Conservation (phyloP, 1,140 invertebrate genomes). For the Eumaeus atala region DNA sequence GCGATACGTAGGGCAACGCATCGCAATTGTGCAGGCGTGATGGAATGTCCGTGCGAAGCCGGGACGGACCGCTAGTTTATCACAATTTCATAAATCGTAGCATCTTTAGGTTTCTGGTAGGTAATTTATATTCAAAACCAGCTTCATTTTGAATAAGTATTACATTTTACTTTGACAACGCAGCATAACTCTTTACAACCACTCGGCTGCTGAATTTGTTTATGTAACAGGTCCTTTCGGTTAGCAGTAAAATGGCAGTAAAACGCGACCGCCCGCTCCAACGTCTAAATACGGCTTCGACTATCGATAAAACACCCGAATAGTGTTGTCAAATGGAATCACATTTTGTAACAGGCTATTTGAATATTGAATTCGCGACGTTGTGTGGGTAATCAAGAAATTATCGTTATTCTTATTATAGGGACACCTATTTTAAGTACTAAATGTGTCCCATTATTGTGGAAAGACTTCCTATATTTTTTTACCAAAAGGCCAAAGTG, state of each 20-base stretch:
- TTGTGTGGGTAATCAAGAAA: neutral
- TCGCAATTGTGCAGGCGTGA: too few species aligned
- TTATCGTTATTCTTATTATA: neutral
- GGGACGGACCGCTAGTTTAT: too few species aligned
- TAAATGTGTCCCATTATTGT: too few species aligned
- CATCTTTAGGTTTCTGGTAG: too few species aligned
- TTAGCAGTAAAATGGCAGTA: constrained; percentile 43
- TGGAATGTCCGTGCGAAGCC: too few species aligned
- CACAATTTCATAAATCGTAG: too few species aligned
- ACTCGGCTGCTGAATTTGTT: neutral
- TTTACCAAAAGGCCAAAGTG: too few species aligned
- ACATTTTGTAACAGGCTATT: constrained; percentile 12
- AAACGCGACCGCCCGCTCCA: constrained; percentile 19
- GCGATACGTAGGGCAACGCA: too few species aligned
- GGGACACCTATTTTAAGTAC: too few species aligned
- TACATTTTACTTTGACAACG: neutral
- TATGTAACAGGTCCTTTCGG: constrained; percentile 22
- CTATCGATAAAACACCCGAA: constrained; percentile 24
- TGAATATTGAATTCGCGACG: constrained; percentile 8
- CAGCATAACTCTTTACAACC: neutral
- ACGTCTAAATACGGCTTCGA: constrained; percentile 20
- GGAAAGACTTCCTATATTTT: too few species aligned
- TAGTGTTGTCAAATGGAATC: constrained; percentile 25
- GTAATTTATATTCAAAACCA: too few species aligned
- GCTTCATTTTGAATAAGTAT: too few species aligned